phyloP scores from a whole-genome alignment of 2,113 vertebrate species.

The Anoura caudifer region DNA sequence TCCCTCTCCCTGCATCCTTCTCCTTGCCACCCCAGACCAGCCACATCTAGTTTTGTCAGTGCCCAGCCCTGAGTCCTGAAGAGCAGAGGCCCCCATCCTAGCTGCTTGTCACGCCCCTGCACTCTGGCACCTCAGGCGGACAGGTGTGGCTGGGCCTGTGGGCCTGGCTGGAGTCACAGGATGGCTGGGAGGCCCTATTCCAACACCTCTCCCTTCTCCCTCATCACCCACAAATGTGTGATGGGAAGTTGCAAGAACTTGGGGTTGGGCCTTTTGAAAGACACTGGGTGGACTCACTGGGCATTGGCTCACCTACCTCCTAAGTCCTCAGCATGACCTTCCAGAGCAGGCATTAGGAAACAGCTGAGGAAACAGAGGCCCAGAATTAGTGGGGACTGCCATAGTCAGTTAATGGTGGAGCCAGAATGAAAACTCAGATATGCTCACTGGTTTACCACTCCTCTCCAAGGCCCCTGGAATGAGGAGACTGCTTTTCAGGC shows the following conservation, averaged over 20 bases:
- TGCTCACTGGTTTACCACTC: background rate
- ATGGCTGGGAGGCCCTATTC: background rate
- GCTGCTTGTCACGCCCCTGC: background rate
- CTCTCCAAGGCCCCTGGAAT: background rate
- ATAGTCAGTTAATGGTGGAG: background rate
- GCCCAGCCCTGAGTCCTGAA: background rate
- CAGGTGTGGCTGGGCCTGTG: background rate
- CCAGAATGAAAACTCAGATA: background rate
- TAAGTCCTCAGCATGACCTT: background rate
- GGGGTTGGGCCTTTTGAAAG: background rate
- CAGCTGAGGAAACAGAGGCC: background rate
- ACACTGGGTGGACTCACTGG: background rate
- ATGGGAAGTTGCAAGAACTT: background rate
- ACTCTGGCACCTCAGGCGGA: background rate
- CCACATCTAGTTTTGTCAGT: background rate
- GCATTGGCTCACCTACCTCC: background rate
- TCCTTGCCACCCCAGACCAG: background rate
- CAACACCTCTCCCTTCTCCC: background rate
- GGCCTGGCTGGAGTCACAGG: background rate
- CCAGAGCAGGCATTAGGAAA: background rate
- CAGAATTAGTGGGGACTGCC: background rate
- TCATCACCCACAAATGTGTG: accelerated
- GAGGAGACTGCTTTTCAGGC: background rate
- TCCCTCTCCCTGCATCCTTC: background rate
- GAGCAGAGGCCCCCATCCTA: background rate